Base-by-base conservation (phyloP, 1,140 invertebrate species). In the Neodiprion pinetum region DNA sequence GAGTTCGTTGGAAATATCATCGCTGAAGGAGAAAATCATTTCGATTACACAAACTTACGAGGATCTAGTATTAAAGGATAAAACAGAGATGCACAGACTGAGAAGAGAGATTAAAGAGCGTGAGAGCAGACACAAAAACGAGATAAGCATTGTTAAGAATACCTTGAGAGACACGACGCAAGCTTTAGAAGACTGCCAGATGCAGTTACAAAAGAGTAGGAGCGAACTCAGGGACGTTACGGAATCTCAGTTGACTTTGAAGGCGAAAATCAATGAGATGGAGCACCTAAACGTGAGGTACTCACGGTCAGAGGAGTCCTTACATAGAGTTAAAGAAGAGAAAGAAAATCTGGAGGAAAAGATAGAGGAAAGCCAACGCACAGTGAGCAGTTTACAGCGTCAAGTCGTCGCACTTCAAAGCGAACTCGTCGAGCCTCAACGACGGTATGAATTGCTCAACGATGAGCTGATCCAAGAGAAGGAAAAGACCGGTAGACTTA, bases 381-480 rank as follows among this genome's bases (percentile, higher is more conserved):
- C 69, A 2, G 65, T 81, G 12, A 79, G 78, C 10, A 82, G 79
- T 49, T 76, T 88, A 14, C 82, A 86, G 50, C 77, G 82, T 21
- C 84, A 86, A 65, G 49, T 83, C 10, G 61, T 74, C 0, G 47
- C 71, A 0, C 75, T 85, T 68, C 79, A 87, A 67, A 78, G 76
- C 4, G 86, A 87, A 76, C 75, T 86, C 0, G 79, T 86, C 40
- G 86, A 88, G 50, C 86, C 86, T 3, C 84, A 86, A 68, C 82
- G 84, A 69, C 80, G 81, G 11, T 83, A 84, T n/a, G 80, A 83
- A 70, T 74, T 83, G 47, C 67, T 87, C 3, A 84, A 84, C 49
- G 79, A 85, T n/a, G 84, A 87, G 71, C 72, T 88, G 70, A 77
- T 83, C 14, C 74, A 83, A 14, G 86, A 87, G 66, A 81, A 72